A percentile compares a stretch with the other conserved stretches of the same genome.
phyloP scores from a whole-genome alignment of 1,140 invertebrate genomes.

The Rhagoletis zephyria region DNA sequence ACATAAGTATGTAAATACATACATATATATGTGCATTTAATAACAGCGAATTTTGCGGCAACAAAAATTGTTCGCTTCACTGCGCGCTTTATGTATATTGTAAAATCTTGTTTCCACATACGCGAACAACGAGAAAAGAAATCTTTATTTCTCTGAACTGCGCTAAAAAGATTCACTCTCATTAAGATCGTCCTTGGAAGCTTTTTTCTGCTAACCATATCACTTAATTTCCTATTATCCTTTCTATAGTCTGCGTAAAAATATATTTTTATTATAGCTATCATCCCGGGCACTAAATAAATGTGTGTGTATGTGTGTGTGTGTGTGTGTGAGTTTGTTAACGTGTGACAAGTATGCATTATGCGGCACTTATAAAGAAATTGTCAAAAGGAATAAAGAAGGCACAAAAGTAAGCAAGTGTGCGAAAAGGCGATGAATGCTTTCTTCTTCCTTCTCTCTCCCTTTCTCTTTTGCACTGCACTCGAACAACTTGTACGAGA shows the following conservation, averaged over 20 bases:
- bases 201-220: neutral
- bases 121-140: neutral
- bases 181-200: conserved; percentile 1
- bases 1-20: too few relatives aligned
- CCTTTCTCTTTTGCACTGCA: neutral
- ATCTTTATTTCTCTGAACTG: conserved; percentile 1
- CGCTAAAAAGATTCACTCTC: conserved; percentile 13
- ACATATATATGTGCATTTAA: neutral
- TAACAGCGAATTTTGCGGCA: neutral
- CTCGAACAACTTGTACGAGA: neutral
- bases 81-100: neutral
- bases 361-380: neutral
- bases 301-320: neutral
- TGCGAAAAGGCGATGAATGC: neutral
- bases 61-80: neutral
- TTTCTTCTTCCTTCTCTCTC: neutral
- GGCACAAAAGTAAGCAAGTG: neutral
- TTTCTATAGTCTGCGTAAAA: conserved; percentile 4
- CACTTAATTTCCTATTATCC: conserved; percentile 47
- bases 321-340: neutral
- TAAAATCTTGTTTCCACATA: neutral
- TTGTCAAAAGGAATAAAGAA: neutral
- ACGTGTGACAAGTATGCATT: neutral
- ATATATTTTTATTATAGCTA: neutral
- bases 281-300: neutral